Evolutionary conservation across 2,113 vertebrate species (phyloP).

Genomic region (Ammospiza nelsoni): DNA sequence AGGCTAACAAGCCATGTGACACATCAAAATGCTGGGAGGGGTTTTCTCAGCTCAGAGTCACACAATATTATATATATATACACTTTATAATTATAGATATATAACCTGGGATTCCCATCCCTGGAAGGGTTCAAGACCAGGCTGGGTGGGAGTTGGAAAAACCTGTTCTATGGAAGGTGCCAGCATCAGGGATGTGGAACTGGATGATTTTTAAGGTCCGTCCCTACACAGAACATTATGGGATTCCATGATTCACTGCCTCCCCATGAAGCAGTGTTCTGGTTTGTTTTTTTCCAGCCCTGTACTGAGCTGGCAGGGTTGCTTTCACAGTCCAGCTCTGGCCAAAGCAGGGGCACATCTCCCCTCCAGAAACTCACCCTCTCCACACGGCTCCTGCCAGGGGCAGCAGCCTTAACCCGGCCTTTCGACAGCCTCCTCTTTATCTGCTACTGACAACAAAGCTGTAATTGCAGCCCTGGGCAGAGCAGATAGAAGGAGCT

Average conservation of each 20-base stretch:
- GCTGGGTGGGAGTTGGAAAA: background rate
- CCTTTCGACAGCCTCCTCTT: background rate
- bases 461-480: background rate
- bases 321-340: background rate
- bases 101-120: background rate
- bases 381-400: fast-evolving
- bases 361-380: background rate
- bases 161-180: background rate
- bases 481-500: background rate
- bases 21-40: background rate
- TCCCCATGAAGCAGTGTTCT: background rate
- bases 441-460: background rate
- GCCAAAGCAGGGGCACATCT: background rate
- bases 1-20: background rate
- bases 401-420: background rate
- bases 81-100: too few species aligned
- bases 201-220: background rate
- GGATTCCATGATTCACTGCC: background rate
- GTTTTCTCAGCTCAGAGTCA: background rate
- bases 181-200: background rate
- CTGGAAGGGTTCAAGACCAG: background rate
- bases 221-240: background rate
- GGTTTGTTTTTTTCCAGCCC: background rate
- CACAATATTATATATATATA: background rate
- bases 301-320: background rate